Conservation (phyloP, 1,140 invertebrate species). For the Oreohelix idahoensis region DNA sequence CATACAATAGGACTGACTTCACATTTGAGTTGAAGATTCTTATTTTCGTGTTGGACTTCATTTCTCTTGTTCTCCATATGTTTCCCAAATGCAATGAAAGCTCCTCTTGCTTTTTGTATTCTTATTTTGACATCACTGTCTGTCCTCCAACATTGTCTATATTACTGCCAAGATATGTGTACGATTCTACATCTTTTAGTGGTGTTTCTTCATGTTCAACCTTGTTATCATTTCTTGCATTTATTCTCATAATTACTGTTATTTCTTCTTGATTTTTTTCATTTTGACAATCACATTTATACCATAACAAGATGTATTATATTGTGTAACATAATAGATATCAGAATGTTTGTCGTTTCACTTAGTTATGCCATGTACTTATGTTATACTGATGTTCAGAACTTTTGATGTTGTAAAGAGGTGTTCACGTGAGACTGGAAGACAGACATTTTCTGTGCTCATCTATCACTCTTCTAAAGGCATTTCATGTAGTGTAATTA, state of each 20-base stretch:
- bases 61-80: no score
- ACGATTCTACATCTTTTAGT: no score
- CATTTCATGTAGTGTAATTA: not conserved
- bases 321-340: not conserved
- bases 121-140: no score
- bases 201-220: no score
- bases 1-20: no score
- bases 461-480: not conserved
- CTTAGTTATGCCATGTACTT: not conserved
- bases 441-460: not conserved
- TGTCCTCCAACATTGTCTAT: no score
- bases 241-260: not conserved
- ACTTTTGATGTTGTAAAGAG: not conserved
- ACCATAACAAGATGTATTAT: not conserved
- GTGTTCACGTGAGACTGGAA: not conserved
- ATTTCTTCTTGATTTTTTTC: not conserved
- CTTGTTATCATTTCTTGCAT: no score
- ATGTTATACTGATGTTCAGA: not conserved
- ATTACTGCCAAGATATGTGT: no score
- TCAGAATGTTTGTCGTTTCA: not conserved
- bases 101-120: no score
- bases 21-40: no score
- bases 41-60: no score
- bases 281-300: not conserved
- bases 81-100: no score